phyloP scores from a whole-genome alignment of 2,113 vertebrate genomes.

The Gnathochromis pfefferi region DNA sequence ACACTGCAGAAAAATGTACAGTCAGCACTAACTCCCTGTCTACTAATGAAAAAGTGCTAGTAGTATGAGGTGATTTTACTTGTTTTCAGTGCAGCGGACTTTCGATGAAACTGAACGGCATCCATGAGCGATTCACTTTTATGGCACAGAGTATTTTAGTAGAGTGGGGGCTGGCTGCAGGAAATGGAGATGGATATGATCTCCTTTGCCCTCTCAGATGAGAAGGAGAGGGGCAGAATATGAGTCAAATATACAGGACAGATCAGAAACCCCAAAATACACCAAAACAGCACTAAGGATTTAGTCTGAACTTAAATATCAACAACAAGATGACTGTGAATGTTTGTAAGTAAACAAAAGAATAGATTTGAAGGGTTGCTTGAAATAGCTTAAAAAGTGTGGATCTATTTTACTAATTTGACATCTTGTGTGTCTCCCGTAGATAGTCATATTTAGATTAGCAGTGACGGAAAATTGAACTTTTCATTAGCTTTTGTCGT shows the following conservation, averaged over 20 bases:
- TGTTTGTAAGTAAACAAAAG: background rate
- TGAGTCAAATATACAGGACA: background rate
- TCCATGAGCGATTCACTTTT: background rate
- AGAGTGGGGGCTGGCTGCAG: background rate
- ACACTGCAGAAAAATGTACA: background rate
- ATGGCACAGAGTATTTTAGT: background rate
- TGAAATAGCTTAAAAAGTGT: background rate
- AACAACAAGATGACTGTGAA: background rate
- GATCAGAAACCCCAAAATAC: background rate
- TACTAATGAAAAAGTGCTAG: slow-evolving; percentile 15
- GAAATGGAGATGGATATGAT: background rate
- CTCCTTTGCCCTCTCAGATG: background rate
- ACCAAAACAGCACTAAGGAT: background rate
- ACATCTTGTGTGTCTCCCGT: background rate
- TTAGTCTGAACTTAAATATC: background rate
- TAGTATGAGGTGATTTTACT: background rate
- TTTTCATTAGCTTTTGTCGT: background rate
- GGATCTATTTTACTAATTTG: background rate
- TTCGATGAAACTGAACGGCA: background rate
- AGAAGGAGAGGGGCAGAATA: background rate
- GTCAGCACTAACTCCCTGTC: slow-evolving; percentile 28
- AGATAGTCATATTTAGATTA: background rate
- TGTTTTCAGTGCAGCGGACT: background rate
- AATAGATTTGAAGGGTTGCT: background rate
- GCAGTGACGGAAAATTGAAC: background rate